A percentile compares a stretch with the other conserved stretches of the same genome.
Evolutionary conservation across 2,888 invertebrate genomes (phyloP).

Genomic region (Pogonocherus hispidulus): DNA sequence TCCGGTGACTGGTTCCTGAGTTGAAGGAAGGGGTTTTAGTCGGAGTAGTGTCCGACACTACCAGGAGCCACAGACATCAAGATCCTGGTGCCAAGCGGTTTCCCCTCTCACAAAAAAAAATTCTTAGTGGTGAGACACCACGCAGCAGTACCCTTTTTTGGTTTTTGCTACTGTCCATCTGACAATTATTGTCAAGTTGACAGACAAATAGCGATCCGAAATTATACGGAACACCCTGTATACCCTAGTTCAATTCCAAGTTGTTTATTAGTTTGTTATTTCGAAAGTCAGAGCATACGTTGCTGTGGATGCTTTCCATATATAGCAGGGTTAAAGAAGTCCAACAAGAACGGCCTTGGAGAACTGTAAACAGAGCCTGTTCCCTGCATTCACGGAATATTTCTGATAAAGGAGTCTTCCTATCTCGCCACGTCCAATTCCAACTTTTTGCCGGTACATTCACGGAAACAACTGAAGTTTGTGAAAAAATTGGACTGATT

Average conservation of each 20-base stretch:
- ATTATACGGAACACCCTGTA: not conserved
- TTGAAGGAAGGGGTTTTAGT: not conserved
- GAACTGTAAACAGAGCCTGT: not conserved
- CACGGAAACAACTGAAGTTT: constrained; percentile 1
- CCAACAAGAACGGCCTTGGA: not conserved
- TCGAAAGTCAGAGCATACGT: not conserved
- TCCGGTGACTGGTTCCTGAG: not conserved
- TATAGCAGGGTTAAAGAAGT: not conserved
- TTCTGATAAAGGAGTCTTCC: not conserved
- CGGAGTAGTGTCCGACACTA: not conserved
- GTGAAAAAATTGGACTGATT: constrained; percentile 45
- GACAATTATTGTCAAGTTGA: too few relatives aligned
- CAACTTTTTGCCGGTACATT: not conserved
- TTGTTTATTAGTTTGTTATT: not conserved
- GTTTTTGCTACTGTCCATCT: too few relatives aligned
- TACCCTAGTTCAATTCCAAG: not conserved
- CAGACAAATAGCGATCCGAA: not conserved
- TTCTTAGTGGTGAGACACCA: not conserved
- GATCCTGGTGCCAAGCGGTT: not conserved
- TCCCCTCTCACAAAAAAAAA: too few relatives aligned
- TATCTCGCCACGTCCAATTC: not conserved
- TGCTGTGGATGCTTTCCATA: not conserved
- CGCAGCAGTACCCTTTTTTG: too few relatives aligned
- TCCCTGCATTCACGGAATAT: not conserved
- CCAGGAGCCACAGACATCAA: not conserved